Percentiles rank a stretch among this genome's conserved stretches.
Conservation (phyloP, 2,113 vertebrate genomes). For the Larimichthys crocea region DNA sequence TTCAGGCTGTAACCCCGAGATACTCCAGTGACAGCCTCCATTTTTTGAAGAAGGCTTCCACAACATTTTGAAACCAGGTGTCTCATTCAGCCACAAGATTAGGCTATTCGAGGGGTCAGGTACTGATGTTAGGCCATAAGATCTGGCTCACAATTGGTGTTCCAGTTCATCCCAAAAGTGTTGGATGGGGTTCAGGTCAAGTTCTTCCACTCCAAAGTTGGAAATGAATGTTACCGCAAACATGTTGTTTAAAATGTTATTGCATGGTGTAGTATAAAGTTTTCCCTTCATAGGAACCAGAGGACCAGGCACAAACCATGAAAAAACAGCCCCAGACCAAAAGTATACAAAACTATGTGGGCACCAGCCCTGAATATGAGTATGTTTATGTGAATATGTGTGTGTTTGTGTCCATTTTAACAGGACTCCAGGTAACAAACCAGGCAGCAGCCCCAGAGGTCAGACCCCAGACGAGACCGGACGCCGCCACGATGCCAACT, state of each 20-base stretch:
- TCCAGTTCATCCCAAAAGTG: not conserved
- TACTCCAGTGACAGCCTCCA: not conserved
- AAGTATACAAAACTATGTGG: not conserved
- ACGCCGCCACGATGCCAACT: conserved; percentile 88
- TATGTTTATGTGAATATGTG: conserved; percentile 20
- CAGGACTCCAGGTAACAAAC: conserved; percentile 90
- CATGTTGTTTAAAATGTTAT: not conserved
- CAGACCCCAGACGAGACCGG: conserved; percentile 88
- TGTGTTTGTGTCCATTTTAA: conserved; percentile 53
- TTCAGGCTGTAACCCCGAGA: not conserved
- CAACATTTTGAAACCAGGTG: not conserved
- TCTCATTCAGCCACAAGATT: not conserved
- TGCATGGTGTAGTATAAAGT: not conserved
- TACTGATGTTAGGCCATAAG: not conserved
- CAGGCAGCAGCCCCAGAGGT: conserved; percentile 88
- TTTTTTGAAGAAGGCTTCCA: not conserved
- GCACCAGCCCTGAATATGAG: not conserved
- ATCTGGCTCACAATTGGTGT: no score
- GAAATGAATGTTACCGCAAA: not conserved
- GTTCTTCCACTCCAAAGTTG: not conserved
- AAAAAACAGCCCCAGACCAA: not conserved
- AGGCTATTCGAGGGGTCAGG: not conserved
- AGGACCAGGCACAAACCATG: not conserved
- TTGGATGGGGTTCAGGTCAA: not conserved
- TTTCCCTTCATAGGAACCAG: not conserved